phyloP scores from a whole-genome alignment of 2,888 invertebrate species.

The Ormyrus rosae region DNA sequence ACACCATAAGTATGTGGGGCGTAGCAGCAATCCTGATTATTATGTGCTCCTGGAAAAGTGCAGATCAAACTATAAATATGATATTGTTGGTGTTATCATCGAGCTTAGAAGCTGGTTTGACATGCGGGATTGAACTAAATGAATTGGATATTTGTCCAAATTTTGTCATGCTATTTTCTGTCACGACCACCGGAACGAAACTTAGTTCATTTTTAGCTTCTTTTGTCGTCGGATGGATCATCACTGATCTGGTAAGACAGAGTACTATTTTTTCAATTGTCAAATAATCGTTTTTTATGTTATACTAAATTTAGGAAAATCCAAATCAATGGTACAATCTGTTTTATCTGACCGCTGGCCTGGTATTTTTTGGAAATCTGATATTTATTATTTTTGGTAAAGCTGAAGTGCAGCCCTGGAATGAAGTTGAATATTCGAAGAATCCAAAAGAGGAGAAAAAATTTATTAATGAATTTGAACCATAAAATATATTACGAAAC shows the following conservation, averaged over 20 bases:
- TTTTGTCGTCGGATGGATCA: conserved; percentile 70
- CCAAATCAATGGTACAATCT: conserved; percentile 76
- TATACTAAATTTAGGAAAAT: conserved; percentile 6
- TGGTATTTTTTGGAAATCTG: conserved; percentile 80
- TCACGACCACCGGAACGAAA: conserved; percentile 75
- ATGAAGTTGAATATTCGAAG: background rate
- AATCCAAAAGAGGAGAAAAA: too few relatives aligned
- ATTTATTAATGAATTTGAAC: too few relatives aligned
- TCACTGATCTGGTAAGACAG: conserved; percentile 65
- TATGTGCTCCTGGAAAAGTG: conserved; percentile 57
- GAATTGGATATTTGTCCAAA: conserved; percentile 77
- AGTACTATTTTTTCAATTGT: too few relatives aligned
- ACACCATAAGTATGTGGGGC: conserved; percentile 78
- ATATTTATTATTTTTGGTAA: conserved; percentile 77
- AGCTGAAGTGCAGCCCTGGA: conserved; percentile 16
- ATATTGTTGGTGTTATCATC: conserved; percentile 66
- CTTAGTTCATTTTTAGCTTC: conserved; percentile 75
- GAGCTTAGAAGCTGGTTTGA: conserved; percentile 68
- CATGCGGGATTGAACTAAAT: conserved; percentile 74
- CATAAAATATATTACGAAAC: too few relatives aligned
- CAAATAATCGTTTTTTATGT: background rate
- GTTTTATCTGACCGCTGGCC: conserved; percentile 80
- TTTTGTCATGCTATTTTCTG: conserved; percentile 76
- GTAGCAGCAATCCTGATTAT: conserved; percentile 75
- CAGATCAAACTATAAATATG: conserved; percentile 60